Evolutionary conservation across 2,113 vertebrate genomes (phyloP).

Genomic region (Urocitellus parryii): DNA sequence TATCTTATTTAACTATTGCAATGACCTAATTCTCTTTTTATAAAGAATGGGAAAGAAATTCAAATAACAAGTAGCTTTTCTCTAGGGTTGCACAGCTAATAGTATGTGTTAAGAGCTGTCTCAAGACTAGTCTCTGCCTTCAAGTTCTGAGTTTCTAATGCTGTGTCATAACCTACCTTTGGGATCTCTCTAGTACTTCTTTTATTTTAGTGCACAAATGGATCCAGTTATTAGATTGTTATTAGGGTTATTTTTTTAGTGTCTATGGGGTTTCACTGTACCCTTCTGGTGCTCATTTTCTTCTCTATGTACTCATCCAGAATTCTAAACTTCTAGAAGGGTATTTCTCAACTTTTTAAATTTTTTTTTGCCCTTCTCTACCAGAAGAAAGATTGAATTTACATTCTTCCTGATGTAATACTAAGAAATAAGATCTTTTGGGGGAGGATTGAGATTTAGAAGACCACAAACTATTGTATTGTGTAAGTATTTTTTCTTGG

Average conservation of each 20-base stretch:
- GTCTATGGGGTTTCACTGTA: background rate
- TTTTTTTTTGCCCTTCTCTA: background rate
- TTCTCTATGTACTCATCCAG: background rate
- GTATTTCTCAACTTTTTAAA: background rate
- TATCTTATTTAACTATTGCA: background rate
- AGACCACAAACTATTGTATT: background rate
- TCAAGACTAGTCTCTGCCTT: background rate
- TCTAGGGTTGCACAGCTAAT: background rate
- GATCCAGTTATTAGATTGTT: background rate
- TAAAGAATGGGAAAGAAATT: slow-evolving; percentile 10
- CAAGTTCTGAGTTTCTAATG: background rate
- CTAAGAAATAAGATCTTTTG: slow-evolving; percentile 8
- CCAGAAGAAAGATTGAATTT: slow-evolving; percentile 23
- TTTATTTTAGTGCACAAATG: background rate
- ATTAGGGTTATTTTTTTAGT: background rate
- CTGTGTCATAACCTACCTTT: background rate
- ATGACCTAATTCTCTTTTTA: background rate
- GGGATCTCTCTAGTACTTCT: background rate
- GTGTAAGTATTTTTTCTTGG: background rate
- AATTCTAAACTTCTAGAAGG: background rate
- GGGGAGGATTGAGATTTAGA: background rate
- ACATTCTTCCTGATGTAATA: slow-evolving; percentile 49
- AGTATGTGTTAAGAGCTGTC: background rate
- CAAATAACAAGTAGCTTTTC: background rate
- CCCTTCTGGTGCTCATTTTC: slow-evolving; percentile 11